phyloP scores from a whole-genome alignment of 1,140 invertebrate species.

The Drosophila tsacasi region DNA sequence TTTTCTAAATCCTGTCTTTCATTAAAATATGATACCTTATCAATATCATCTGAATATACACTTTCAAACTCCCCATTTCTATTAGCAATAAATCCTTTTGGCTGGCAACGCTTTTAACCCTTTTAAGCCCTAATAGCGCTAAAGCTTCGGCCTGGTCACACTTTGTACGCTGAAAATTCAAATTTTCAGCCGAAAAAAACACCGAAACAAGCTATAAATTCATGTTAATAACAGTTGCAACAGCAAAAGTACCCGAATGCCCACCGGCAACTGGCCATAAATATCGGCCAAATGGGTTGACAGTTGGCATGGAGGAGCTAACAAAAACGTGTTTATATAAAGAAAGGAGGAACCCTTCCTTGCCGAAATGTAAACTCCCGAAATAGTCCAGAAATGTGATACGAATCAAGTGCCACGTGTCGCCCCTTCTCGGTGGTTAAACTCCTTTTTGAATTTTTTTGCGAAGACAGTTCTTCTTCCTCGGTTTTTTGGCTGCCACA shows the following conservation, averaged over 20 bases:
- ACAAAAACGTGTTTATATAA: background rate
- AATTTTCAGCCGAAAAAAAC: slow-evolving; percentile 48
- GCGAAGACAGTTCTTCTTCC: slow-evolving; percentile 44
- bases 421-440: slow-evolving; percentile 39
- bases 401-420: slow-evolving; percentile 83
- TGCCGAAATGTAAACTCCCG: slow-evolving; percentile 66
- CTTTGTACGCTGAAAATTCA: slow-evolving; percentile 39
- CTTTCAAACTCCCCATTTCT: background rate
- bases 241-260: slow-evolving; percentile 20
- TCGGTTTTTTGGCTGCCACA: slow-evolving; percentile 34
- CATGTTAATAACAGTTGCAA: slow-evolving; percentile 77
- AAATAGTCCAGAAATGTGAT: slow-evolving; percentile 81
- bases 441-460: slow-evolving; percentile 29
- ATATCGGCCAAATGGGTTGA: slow-evolving; percentile 76
- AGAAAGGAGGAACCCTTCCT: slow-evolving; percentile 53
- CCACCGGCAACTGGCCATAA: slow-evolving; percentile 71
- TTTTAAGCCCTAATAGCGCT: slow-evolving; percentile 19
- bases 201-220: slow-evolving; percentile 66
- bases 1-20: too few relatives aligned
- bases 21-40: too few relatives aligned
- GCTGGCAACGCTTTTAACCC: background rate
- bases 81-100: background rate
- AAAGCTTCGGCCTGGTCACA: slow-evolving; percentile 32
- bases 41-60: too few relatives aligned
- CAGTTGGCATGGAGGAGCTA: slow-evolving; percentile 64